These are phyloP conservation scores for Amblyteles armatorius DNA, from an alignment of 2,888 invertebrate species.

Conservation along the genomic window DNA sequence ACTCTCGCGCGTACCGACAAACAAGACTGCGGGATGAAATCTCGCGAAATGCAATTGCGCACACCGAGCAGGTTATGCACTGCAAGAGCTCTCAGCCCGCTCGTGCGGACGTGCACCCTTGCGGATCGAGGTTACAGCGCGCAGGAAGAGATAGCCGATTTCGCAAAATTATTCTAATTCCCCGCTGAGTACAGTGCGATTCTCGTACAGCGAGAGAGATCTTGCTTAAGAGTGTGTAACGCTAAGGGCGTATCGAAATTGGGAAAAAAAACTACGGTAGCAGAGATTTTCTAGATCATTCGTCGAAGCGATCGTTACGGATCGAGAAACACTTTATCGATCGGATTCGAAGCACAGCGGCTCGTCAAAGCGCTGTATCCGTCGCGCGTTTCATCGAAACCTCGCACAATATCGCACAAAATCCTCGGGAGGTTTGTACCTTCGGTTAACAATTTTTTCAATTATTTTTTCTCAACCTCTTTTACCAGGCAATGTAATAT, in stretches of 20 bases:
- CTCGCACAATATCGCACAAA: not conserved
- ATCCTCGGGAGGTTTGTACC: not conserved
- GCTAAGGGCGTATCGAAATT: not conserved
- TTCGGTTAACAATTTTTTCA: not conserved
- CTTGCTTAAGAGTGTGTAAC: not conserved
- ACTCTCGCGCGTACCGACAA: conserved; percentile 55
- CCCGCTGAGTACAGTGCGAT: conserved; percentile 16
- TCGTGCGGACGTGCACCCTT: conserved; percentile 24
- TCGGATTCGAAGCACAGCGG: not conserved
- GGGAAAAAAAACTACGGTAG: not conserved
- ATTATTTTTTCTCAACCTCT: not conserved
- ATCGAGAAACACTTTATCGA: not conserved
- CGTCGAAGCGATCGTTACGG: not conserved
- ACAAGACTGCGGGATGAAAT: conserved; percentile 69
- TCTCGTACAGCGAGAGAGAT: conserved; percentile 5
- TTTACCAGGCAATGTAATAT: not conserved
- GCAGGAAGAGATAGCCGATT: conserved; percentile 39
- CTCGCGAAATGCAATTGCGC: conserved; percentile 74
- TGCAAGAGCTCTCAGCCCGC: not conserved
- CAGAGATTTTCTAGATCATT: not conserved
- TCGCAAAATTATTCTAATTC: conserved; percentile 60
- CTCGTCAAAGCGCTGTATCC: not conserved
- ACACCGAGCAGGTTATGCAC: conserved; percentile 8
- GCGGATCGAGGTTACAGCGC: conserved; percentile 24
- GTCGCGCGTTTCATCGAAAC: not conserved